A percentile compares a stretch with the other conserved stretches of the same genome.
phyloP scores from a whole-genome alignment of 2,888 invertebrate species.

The Chloromyia formosa region DNA sequence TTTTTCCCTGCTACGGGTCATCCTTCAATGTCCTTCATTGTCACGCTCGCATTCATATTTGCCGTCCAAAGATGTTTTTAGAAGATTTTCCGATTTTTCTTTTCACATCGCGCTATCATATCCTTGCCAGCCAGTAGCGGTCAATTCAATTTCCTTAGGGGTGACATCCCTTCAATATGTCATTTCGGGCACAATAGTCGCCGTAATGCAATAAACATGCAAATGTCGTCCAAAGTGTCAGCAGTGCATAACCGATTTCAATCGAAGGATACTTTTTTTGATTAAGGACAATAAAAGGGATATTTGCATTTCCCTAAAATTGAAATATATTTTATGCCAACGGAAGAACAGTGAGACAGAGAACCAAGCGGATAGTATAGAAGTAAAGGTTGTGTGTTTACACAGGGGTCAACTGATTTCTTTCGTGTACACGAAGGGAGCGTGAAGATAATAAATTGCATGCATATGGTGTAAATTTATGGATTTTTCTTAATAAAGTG shows the following conservation, averaged over 20 bases:
- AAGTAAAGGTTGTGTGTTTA: conserved; percentile 10
- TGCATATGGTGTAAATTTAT: not conserved
- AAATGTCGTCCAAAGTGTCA: conserved; percentile 36
- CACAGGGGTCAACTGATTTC: conserved; percentile 16
- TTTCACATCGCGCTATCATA: not conserved
- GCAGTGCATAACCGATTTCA: conserved; percentile 8
- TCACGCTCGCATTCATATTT: not conserved
- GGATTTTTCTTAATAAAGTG: not conserved
- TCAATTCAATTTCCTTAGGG: conserved; percentile 25
- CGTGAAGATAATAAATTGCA: not conserved
- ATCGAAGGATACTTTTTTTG: conserved; percentile 7
- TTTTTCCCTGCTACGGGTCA: conserved; percentile 18
- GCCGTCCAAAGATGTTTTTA: conserved; percentile 1
- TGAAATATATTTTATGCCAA: not conserved
- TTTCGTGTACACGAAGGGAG: conserved; percentile 6
- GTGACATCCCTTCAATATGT: conserved; percentile 14
- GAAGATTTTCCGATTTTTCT: not conserved
- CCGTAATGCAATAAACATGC: conserved; percentile 44
- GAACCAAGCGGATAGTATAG: not conserved
- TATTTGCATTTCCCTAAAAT: conserved; percentile 26
- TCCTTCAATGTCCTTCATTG: conserved; percentile 33
- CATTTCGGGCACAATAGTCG: not conserved
- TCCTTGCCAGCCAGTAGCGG: not conserved
- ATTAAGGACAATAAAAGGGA: conserved; percentile 41
- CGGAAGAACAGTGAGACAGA: too few species aligned